phyloP scores from a whole-genome alignment of 2,797 vertebrate genomes.

The Ctenopoma kingsleyae region DNA sequence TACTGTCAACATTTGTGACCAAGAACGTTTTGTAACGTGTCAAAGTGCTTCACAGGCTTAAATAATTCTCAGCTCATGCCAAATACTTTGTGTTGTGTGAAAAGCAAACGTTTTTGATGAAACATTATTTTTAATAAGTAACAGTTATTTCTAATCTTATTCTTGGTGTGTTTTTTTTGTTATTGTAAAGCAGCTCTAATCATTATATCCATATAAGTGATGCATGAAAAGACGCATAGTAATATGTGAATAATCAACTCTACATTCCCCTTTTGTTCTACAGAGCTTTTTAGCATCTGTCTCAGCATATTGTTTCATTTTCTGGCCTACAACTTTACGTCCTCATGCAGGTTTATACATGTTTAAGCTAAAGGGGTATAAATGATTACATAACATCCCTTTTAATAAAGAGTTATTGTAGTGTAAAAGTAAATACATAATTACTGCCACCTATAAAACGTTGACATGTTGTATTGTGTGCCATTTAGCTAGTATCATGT shows the following conservation, averaged over 20 bases:
- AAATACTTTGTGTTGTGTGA: not conserved
- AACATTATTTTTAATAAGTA: not conserved
- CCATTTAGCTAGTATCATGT: not conserved
- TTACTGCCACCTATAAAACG: not conserved
- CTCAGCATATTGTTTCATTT: not conserved
- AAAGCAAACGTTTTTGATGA: slow-evolving; percentile 6
- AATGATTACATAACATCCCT: not conserved
- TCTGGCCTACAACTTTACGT: not conserved
- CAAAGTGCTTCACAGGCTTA: slow-evolving; percentile 4
- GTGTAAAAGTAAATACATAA: not conserved
- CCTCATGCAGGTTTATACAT: not conserved
- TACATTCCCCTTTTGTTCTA: not conserved
- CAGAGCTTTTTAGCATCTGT: not conserved
- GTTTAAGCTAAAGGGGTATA: not conserved
- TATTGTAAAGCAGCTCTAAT: not conserved
- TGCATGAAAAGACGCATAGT: not conserved
- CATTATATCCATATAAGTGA: not conserved
- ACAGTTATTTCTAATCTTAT: not conserved
- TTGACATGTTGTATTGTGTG: not conserved
- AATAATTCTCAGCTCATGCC: slow-evolving; percentile 2
- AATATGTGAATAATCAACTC: not conserved
- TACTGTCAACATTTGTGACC: slow-evolving; percentile 47
- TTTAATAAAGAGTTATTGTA: not conserved
- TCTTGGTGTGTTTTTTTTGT: not conserved
- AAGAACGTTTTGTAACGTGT: not conserved